phyloP scores from a whole-genome alignment of 2,888 invertebrate genomes.

The Drosophila fulvimacula region DNA sequence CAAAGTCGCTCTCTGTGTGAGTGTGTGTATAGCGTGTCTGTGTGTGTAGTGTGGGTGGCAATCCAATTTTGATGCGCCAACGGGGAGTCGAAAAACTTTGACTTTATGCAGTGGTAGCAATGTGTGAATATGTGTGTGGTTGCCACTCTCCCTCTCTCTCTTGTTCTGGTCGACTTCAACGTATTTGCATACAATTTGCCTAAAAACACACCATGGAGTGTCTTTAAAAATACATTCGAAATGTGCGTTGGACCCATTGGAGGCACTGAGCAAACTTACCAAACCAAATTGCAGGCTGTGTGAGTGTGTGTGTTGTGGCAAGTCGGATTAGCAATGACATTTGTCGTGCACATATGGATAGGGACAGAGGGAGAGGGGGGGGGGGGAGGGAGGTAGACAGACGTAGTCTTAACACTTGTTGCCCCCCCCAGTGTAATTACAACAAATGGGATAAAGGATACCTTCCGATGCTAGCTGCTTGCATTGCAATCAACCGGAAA shows the following conservation, averaged over 20 bases:
- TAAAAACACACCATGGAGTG: constrained; percentile 77
- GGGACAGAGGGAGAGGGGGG: neutral
- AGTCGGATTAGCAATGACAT: constrained; percentile 50
- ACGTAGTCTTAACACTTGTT: constrained; percentile 77
- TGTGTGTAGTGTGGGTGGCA: constrained; percentile 50
- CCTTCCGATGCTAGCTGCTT: constrained; percentile 31
- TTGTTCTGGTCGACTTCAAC: constrained; percentile 39
- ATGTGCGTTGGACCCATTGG: constrained; percentile 41
- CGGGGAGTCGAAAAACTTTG: constrained; percentile 43
- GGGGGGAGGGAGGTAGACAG: too few relatives aligned
- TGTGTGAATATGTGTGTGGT: constrained; percentile 8
- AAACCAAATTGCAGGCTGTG: constrained; percentile 6
- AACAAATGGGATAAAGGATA: constrained; percentile 62
- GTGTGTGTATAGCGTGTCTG: too few relatives aligned
- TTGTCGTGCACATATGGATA: constrained; percentile 24
- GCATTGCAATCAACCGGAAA: constrained; percentile 69
- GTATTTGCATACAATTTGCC: constrained; percentile 79
- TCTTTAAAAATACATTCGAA: constrained; percentile 78
- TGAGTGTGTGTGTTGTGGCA: constrained; percentile 6
- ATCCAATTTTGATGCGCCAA: constrained; percentile 70
- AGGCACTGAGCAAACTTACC: neutral
- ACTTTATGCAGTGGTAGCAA: constrained; percentile 29
- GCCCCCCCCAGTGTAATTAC: constrained; percentile 79
- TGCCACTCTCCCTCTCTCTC: constrained; percentile 19
- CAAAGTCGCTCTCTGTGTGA: too few relatives aligned